Evolutionary conservation across 1,140 invertebrate species (phyloP).

Genomic region (Oreohelix idahoensis): DNA sequence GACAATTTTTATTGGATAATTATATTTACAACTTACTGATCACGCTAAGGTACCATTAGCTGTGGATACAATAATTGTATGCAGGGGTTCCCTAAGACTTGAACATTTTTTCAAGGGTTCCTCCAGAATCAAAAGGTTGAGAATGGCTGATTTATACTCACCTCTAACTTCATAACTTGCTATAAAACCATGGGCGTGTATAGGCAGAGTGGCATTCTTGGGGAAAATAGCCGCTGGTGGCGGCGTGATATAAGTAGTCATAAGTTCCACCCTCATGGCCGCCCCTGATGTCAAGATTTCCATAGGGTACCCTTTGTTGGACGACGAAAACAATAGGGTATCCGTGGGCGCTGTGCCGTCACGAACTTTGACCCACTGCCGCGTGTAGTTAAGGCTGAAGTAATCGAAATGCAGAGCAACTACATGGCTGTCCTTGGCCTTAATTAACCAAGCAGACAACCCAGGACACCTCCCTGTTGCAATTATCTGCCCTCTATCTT

Average conservation of each 20-base stretch:
- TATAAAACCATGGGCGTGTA: conserved; percentile 65
- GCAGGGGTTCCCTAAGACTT: too few relatives aligned
- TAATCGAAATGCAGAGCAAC: conserved; percentile 59
- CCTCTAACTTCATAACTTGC: conserved; percentile 50
- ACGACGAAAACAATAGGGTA: conserved; percentile 54
- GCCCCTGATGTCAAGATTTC: conserved; percentile 54
- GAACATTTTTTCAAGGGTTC: too few relatives aligned
- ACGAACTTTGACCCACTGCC: conserved; percentile 62
- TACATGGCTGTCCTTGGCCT: conserved; percentile 37
- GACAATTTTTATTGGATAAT: too few relatives aligned
- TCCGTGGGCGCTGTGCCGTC: conserved; percentile 51
- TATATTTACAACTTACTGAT: too few relatives aligned
- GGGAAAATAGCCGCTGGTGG: conserved; percentile 37
- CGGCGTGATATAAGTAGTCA: conserved; percentile 45
- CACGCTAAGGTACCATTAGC: too few relatives aligned
- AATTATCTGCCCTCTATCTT: conserved; percentile 54
- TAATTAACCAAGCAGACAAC: conserved; percentile 57
- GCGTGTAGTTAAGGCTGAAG: conserved; percentile 52
- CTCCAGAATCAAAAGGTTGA: too few relatives aligned
- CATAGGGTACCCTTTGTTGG: conserved; percentile 43
- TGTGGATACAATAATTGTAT: too few relatives aligned
- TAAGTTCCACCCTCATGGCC: conserved; percentile 61
- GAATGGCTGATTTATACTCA: conserved; percentile 36
- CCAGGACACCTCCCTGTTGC: conserved; percentile 64
- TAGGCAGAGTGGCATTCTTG: conserved; percentile 46